Base-by-base conservation (phyloP, 23 tunicate genomes). In the Botrylloides violaceus region DNA sequence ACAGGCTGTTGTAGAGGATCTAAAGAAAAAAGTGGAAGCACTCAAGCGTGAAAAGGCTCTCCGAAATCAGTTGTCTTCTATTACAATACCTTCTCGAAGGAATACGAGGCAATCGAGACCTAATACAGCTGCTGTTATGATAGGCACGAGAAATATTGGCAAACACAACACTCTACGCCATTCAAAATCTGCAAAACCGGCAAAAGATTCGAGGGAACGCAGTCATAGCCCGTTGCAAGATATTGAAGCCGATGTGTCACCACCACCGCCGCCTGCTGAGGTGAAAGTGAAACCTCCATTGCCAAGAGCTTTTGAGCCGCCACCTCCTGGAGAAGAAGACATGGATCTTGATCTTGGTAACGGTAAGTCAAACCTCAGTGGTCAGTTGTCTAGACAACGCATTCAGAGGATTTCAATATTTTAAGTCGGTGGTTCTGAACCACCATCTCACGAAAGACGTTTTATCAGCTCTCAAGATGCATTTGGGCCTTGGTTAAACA, bases 301-400 rank as follows among this genome's bases (percentile, higher is more conserved):
- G 28, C 58, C 56, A 4, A 32, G 58, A 0, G 0, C 1, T 19
- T 18, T n/a, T 9, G 74, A 68, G 37, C 74, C 74, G 36, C 74
- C 57, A 5, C 74, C 74, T 38, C 74, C 74, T 43, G 74, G 66
- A 3, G 66, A 75, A 57, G 65, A 74, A 63, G 59, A 39, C 37
- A 64, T 29, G 34, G 53, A 43, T 15, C 9, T 43, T 9, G 53
- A 15, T 7, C 9, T 43, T 7, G 53, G 53, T 43, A 15, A 43
- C 12, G 53, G n/a, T n/a, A n/a, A n/a, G n/a, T n/a, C n/a, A n/a
- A n/a, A n/a, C n/a, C n/a, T n/a, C n/a, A n/a, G n/a, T n/a, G n/a
- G n/a, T n/a, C n/a, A n/a, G n/a, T n/a, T n/a, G n/a, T n/a, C n/a
- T n/a, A n/a, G n/a, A n/a, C n/a, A n/a, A n/a, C n/a, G n/a, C n/a